Evolutionary conservation across 2,797 vertebrate species (phyloP).

Genomic region (Diplodus puntazzo): DNA sequence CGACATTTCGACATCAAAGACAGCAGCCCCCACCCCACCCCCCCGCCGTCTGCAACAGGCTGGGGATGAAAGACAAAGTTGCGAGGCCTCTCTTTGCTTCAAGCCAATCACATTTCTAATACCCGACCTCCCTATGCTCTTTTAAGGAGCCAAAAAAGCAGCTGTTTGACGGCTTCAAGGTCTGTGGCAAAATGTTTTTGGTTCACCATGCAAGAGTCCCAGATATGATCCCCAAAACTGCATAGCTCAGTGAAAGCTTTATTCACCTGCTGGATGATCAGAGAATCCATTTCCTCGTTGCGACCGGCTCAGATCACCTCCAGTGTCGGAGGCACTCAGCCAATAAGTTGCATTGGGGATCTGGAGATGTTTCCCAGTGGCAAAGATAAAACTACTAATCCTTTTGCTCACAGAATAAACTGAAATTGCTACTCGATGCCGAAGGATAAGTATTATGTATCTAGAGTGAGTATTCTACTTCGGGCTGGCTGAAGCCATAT

Average conservation of each 20-base stretch:
- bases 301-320: constrained; percentile 47
- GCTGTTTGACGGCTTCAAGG: constrained; percentile 25
- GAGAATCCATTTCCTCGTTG: constrained; percentile 41
- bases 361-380: constrained; percentile 62
- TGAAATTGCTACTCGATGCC: constrained; percentile 63
- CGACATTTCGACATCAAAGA: constrained; percentile 62
- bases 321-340: constrained; percentile 44
- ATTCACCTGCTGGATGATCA: constrained; percentile 42
- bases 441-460: constrained; percentile 65
- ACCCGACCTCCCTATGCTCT: constrained; percentile 18
- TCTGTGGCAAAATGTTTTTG: constrained; percentile 40
- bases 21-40: constrained; percentile 1
- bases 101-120: constrained; percentile 15
- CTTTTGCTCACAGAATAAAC: constrained; percentile 59
- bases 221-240: constrained; percentile 41
- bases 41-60: constrained; percentile 26
- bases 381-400: constrained; percentile 65
- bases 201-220: constrained; percentile 6
- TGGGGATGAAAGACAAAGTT: constrained; percentile 47
- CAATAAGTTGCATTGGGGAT: constrained; percentile 53
- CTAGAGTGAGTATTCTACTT: constrained; percentile 58
- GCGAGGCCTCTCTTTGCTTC: constrained; percentile 13
- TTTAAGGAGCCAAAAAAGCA: constrained; percentile 1
- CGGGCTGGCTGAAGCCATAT: constrained; percentile 56
- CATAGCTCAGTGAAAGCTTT: constrained; percentile 39